phyloP scores from a whole-genome alignment of 2,888 invertebrate species.

The Euzetes globulus region DNA sequence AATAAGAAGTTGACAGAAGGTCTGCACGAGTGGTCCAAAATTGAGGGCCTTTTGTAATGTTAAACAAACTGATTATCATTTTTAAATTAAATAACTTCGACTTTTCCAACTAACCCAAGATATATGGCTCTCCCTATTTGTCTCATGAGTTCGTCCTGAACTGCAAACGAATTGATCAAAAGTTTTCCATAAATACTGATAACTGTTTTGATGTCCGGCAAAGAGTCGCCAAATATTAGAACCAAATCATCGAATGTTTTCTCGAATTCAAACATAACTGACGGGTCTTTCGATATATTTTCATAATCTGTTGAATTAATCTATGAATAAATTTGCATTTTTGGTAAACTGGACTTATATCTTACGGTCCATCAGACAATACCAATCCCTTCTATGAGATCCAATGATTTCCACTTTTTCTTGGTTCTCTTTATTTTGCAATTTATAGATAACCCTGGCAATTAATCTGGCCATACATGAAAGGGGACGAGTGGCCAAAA shows the following conservation, averaged over 20 bases:
- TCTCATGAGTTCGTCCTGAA: constrained; percentile 23
- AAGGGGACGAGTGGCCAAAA: constrained; percentile 29
- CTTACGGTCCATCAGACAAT: constrained; percentile 34
- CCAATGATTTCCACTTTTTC: constrained; percentile 13
- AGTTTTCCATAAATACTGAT: constrained; percentile 33
- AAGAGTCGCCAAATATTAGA: constrained; percentile 23
- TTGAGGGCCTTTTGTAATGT: constrained; percentile 25
- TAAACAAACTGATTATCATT: not conserved
- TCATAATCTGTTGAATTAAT: constrained; percentile 28
- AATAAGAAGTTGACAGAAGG: constrained; percentile 27
- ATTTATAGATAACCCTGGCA: constrained; percentile 18
- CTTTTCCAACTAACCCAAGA: constrained; percentile 27
- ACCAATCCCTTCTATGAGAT: constrained; percentile 21
- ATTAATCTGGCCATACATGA: constrained; percentile 29
- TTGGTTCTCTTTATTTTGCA: not conserved
- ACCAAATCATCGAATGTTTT: constrained; percentile 22
- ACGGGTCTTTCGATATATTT: constrained; percentile 26
- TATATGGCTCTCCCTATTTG: constrained; percentile 34
- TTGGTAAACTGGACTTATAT: not conserved
- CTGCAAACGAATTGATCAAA: constrained; percentile 34
- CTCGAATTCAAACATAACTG: constrained; percentile 31
- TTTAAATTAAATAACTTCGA: not conserved
- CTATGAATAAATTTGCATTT: no score
- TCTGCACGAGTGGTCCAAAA: constrained; percentile 34
- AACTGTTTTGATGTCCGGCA: constrained; percentile 8